Percentiles rank a stretch among this genome's conserved stretches.
These are phyloP conservation scores for Dufourea novaeangliae DNA, from an alignment of 1,140 invertebrate species.

Conservation along the genomic window DNA sequence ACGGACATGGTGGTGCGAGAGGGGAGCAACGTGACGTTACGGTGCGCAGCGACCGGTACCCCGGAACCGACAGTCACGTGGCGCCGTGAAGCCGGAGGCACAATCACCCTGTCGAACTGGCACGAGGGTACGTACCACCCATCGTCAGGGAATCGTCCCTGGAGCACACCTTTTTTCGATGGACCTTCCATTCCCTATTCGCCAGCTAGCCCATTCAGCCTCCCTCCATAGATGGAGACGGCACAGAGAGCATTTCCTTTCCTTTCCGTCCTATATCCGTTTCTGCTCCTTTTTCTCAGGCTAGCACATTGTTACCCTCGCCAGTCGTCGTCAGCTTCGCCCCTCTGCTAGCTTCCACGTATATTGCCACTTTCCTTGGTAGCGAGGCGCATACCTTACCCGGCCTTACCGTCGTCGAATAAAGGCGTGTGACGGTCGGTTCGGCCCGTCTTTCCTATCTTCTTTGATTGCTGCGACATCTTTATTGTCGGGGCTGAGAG, in stretches of 20 bases:
- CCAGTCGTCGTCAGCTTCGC: no score
- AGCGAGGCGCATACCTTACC: conserved; percentile 21
- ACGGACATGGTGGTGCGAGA: conserved; percentile 93
- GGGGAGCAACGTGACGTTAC: conserved; percentile 91
- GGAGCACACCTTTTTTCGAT: not conserved
- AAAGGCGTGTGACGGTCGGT: conserved; percentile 35
- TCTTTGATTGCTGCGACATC: conserved; percentile 54
- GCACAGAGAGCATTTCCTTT: not conserved
- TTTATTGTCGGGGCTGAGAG: conserved; percentile 57
- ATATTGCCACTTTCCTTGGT: conserved; percentile 45
- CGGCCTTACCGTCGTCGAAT: not conserved
- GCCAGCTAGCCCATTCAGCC: no score
- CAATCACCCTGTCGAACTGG: conserved; percentile 73
- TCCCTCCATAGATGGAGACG: no score
- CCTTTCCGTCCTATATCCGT: conserved; percentile 13
- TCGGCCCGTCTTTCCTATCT: conserved; percentile 13
- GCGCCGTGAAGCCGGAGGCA: conserved; percentile 85
- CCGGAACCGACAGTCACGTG: conserved; percentile 92
- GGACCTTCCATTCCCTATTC: not conserved
- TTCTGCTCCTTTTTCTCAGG: not conserved
- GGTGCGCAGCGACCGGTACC: conserved; percentile 92
- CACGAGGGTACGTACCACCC: conserved; percentile 73
- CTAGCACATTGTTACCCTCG: conserved; percentile 20
- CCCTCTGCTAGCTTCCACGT: conserved; percentile 23
- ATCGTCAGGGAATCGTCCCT: not conserved